Conservation (phyloP, 2,888 invertebrate species). For the Apamea monoglypha region DNA sequence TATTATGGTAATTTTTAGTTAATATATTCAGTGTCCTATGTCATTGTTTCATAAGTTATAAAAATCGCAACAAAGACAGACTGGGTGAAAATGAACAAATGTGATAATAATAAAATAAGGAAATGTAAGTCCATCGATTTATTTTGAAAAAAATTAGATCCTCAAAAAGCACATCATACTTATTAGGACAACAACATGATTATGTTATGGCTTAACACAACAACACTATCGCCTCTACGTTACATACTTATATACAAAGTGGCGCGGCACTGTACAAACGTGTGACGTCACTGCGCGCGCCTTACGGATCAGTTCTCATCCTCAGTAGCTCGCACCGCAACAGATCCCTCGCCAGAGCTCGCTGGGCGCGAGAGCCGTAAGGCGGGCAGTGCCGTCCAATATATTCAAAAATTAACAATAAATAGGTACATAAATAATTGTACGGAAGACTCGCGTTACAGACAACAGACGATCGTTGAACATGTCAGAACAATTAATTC, state of each 20-base stretch:
- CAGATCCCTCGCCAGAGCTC: not conserved
- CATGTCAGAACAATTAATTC: slow-evolving; percentile 4
- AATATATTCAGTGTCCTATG: too few relatives aligned
- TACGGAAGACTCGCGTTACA: slow-evolving; percentile 60
- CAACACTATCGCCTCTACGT: slow-evolving; percentile 59
- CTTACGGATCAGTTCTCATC: not conserved
- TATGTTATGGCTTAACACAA: slow-evolving; percentile 72
- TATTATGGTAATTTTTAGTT: too few relatives aligned
- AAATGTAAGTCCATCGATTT: slow-evolving; percentile 80
- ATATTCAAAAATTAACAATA: slow-evolving; percentile 48
- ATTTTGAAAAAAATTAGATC: slow-evolving; percentile 80
- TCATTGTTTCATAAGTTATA: too few relatives aligned
- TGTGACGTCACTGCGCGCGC: slow-evolving; percentile 26
- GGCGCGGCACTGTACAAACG: slow-evolving; percentile 31
- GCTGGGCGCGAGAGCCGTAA: not conserved
- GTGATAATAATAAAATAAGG: slow-evolving; percentile 49
- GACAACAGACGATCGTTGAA: slow-evolving; percentile 22
- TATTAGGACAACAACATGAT: slow-evolving; percentile 75
- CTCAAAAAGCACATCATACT: slow-evolving; percentile 79
- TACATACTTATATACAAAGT: slow-evolving; percentile 65
- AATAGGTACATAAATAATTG: slow-evolving; percentile 55
- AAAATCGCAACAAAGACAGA: too few relatives aligned
- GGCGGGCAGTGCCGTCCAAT: slow-evolving; percentile 10
- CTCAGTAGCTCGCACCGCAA: not conserved
- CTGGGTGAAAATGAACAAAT: slow-evolving; percentile 16